Base-by-base conservation (phyloP, 2,797 vertebrate species). In the Pangasius larnaudii region DNA sequence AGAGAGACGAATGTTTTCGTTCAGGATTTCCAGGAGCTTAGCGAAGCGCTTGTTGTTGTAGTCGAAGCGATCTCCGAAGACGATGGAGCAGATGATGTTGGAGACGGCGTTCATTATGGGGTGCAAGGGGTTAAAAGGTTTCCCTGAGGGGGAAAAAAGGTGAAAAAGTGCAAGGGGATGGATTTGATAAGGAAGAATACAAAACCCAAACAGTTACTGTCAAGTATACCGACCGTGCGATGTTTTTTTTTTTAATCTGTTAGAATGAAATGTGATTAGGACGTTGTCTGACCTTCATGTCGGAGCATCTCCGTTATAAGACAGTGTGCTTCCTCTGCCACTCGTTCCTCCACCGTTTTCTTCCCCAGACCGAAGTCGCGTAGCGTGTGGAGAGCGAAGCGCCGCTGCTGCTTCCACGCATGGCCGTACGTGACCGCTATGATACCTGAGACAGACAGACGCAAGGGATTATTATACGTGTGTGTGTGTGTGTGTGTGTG, bases 331-430 rank as follows among this genome's bases (percentile, higher is more conserved):
- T 96, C 94, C 7, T 84, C 89, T 56, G 91, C 92, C 78, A 97
- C 93, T 46, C 89, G 93, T 2, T 91, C 85, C 85, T 96, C 94
- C 88, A 96, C 22, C 0, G 36, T 88, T 56, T 93, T 96, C 91
- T 93, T 96, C n/a, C 95, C 90, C 0, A 95, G 89, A 30, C 93
- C 92, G 77, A 96, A 93, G 78, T 89, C 93, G 3, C 92, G 92
- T 51, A 96, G 86, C 0, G 92, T 67, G 0, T 81, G 92, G 82
- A 95, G 92, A 8, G 93, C 93, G 79, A 96, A 96, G 5, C 91
- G 92, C 49, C 95, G 95, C 92, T 96, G 95, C 72, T 96, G 95
- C 82, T 86, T 93, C 96, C 96, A 96, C 0, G 90, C 91, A 19
- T 92, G 91, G 1, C 94, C 94, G 0, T 0, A 96, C 5, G 69